Conservation (phyloP, 2,888 invertebrate species). For the Caenorhabditis sp. region DNA sequence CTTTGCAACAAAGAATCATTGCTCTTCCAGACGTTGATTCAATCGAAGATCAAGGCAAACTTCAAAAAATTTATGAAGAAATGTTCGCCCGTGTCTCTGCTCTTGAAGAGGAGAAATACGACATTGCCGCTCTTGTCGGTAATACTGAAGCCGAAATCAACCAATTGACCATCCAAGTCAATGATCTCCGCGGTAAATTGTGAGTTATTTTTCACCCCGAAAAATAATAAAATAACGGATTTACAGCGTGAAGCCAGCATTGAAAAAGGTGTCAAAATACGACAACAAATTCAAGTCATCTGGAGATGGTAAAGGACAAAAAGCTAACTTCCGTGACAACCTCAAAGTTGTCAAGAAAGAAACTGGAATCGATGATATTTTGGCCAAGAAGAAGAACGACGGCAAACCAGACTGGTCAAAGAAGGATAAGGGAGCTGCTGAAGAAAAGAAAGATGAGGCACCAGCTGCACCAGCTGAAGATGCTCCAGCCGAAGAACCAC, state of each 20-base stretch:
- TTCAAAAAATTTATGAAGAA: slow-evolving; percentile 63
- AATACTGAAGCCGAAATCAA: slow-evolving; percentile 80
- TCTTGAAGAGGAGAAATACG: slow-evolving; percentile 79
- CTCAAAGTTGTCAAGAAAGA: slow-evolving; percentile 95
- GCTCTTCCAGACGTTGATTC: slow-evolving; percentile 87
- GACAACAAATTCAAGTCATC: slow-evolving; percentile 81
- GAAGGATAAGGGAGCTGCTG: slow-evolving; percentile 57
- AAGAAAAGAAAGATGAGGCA: slow-evolving; percentile 38
- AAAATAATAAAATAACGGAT: too few species aligned
- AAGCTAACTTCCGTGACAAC: slow-evolving; percentile 98
- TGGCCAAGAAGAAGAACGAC: slow-evolving; percentile 61
- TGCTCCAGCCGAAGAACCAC: slow-evolving; percentile 41
- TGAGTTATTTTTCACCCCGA: slow-evolving; percentile 71
- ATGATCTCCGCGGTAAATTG: slow-evolving; percentile 99
- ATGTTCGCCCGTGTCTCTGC: slow-evolving; percentile 76
- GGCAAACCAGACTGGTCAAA: slow-evolving; percentile 70
- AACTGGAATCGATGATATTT: slow-evolving; percentile 78
- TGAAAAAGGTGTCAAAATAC: slow-evolving; percentile 99
- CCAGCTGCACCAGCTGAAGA: slow-evolving; percentile 28
- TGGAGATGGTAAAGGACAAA: slow-evolving; percentile 44
- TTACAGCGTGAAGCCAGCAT: slow-evolving; percentile 58
- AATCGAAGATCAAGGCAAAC: slow-evolving; percentile 78
- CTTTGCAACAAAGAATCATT: slow-evolving; percentile 89
- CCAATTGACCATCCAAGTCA: slow-evolving; percentile 98
- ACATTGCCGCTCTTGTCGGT: slow-evolving; percentile 93